Evolutionary conservation across 2,888 invertebrate genomes (phyloP).

Genomic region (Lacanobia wlatinum): DNA sequence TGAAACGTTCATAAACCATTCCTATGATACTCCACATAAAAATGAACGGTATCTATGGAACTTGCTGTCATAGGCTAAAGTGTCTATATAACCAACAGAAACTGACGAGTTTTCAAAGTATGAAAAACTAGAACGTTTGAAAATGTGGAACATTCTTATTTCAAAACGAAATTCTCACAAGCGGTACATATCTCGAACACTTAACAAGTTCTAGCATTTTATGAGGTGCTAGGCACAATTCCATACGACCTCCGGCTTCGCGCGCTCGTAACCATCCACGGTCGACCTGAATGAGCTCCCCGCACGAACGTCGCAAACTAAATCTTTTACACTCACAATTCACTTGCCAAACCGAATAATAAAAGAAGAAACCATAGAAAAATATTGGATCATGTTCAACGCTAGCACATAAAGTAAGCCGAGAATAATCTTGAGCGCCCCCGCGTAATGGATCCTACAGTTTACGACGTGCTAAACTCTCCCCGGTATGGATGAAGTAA

Average conservation of each 20-base stretch:
- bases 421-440: slow-evolving; percentile 76
- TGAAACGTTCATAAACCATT: slow-evolving; percentile 47
- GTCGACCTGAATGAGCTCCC: slow-evolving; percentile 69
- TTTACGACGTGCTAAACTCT: slow-evolving; percentile 86
- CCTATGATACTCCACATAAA: slow-evolving; percentile 34
- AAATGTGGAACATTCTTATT: slow-evolving; percentile 24
- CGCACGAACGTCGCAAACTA: slow-evolving; percentile 63
- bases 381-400: slow-evolving; percentile 72
- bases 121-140: too few relatives aligned
- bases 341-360: slow-evolving; percentile 62
- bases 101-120: not conserved
- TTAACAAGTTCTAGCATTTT: slow-evolving; percentile 70
- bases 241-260: slow-evolving; percentile 64
- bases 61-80: slow-evolving; percentile 6
- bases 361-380: slow-evolving; percentile 69
- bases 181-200: slow-evolving; percentile 53
- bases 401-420: slow-evolving; percentile 71
- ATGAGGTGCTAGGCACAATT: slow-evolving; percentile 72
- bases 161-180: slow-evolving; percentile 16
- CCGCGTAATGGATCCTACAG: slow-evolving; percentile 82
- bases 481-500: slow-evolving; percentile 79
- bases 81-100: not conserved
- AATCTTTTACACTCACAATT: slow-evolving; percentile 62
- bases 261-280: slow-evolving; percentile 67
- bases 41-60: slow-evolving; percentile 9